These are phyloP conservation scores for Triplophysa tibetana DNA, from an alignment of 2,113 vertebrate genomes.

Conservation along the genomic window DNA sequence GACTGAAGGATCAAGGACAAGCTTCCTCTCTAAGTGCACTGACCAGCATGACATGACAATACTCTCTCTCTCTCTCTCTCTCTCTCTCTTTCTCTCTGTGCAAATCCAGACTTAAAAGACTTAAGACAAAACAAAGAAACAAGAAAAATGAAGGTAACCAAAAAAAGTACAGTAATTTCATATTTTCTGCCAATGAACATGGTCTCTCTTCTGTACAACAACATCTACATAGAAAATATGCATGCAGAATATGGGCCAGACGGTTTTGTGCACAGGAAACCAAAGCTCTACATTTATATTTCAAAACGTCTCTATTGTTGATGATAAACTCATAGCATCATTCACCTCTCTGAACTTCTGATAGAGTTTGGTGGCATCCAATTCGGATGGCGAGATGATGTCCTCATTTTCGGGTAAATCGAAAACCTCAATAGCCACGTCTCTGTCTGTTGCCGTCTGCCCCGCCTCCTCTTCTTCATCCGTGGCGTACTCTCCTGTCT, in stretches of 20 bases:
- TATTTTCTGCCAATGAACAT: constrained; percentile 45
- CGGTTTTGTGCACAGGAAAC: not conserved
- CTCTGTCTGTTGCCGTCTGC: constrained; percentile 74
- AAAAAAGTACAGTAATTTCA: constrained; percentile 39
- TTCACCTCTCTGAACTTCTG: constrained; percentile 98
- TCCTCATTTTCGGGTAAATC: constrained; percentile 94
- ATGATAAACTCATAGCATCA: not conserved
- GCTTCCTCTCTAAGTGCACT: constrained; percentile 3
- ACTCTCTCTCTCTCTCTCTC: not conserved
- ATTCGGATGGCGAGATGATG: constrained; percentile 88
- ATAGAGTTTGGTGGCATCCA: constrained; percentile 92
- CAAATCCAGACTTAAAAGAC: constrained; percentile 25
- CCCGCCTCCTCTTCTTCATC: constrained; percentile 93
- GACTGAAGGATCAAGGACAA: constrained; percentile 32
- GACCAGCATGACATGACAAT: constrained; percentile 1
- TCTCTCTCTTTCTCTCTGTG: constrained; percentile 1
- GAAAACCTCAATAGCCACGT: constrained; percentile 95
- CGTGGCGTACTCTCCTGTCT: constrained; percentile 98
- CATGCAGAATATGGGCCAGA: constrained; percentile 41
- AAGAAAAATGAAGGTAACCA: constrained; percentile 11
- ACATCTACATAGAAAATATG: constrained; percentile 46
- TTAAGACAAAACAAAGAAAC: not conserved
- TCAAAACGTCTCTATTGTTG: not conserved
- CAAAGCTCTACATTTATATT: not conserved
- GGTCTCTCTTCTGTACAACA: constrained; percentile 38